Evolutionary conservation across 2,797 vertebrate species (phyloP).

Genomic region (Phataginus tetradactyla): DNA sequence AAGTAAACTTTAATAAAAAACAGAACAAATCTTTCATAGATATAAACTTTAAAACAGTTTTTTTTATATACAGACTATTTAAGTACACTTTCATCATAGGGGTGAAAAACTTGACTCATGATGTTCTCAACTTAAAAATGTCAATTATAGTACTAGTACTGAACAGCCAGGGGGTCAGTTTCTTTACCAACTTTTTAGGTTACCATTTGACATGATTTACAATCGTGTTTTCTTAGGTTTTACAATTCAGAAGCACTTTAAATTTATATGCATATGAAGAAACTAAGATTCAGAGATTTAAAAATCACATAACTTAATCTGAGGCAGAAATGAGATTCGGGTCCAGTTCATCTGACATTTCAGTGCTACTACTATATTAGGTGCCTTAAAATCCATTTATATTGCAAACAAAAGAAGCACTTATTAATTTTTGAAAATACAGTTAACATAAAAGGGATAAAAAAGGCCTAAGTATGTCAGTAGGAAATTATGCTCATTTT

Average conservation of each 20-base stretch:
- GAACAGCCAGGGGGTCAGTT: neutral
- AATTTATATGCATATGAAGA: slow-evolving; percentile 8
- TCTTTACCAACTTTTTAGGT: neutral
- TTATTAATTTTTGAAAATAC: neutral
- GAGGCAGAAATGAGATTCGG: slow-evolving; percentile 1
- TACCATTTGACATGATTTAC: neutral
- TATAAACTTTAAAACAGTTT: slow-evolving; percentile 35
- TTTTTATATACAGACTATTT: neutral
- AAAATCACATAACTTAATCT: neutral
- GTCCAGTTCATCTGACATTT: neutral
- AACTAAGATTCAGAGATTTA: neutral
- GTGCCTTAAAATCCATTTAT: slow-evolving; percentile 1
- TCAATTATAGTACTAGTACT: neutral
- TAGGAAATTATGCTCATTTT: neutral
- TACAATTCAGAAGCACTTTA: slow-evolving; percentile 35
- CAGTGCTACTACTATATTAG: neutral
- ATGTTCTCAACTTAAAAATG: neutral
- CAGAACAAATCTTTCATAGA: neutral
- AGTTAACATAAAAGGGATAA: neutral
- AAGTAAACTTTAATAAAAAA: slow-evolving; percentile 17
- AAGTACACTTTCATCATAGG: neutral
- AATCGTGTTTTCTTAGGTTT: neutral
- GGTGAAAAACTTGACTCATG: neutral
- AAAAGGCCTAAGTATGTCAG: neutral
- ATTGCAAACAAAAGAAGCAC: neutral